Evolutionary conservation across 2,888 invertebrate genomes (phyloP), one percentile per base, ranked within the genome.

Genomic region (Dryomyza anilis): DNA sequence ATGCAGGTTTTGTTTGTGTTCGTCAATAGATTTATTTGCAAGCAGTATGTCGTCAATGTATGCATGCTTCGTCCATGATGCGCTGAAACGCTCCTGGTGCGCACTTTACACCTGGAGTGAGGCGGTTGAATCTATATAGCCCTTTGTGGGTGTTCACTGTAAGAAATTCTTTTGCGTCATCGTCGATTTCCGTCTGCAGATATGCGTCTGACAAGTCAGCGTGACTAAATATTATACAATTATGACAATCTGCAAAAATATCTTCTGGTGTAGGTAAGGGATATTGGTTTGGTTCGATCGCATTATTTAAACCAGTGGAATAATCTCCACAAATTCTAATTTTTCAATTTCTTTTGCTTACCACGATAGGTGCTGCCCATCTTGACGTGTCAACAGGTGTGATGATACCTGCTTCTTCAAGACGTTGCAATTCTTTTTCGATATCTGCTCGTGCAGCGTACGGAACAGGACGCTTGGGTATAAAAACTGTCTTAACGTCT

Each of bases 141-240:
- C n/a, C n/a, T 39, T 16, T 57, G 45, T 5, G 57, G 1, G 48
- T 66, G 27, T 66, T 66, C 6, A 66, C 63, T 3, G 63, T 55
- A 1, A 66, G 53, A 3, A 58, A 45, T 6, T 58, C 8, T n/a
- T 45, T 50, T 16, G 52, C 58, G 19, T 33, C 29, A 1, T 63
- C 48, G 1, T 56, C 62, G 2, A 63, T 46, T 55, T 63, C 58
- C 5, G 59, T 52, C 27, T 66, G 60, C 4, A 66, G 19, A 16
- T 58, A 66, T 25, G 63, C 58, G 23, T 63, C 48, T 5, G 63
- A 53, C 4, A 66, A 5, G 29, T 63, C 56, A n/a, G 60, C 60
- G 45, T 65, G 55, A 4, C 19, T 39, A 16, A 61, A 55, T n/a
- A 52, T 19, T 56, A n/a, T n/a, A n/a, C n/a, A n/a, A n/a, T n/a